These are phyloP conservation scores for Ypsolopha sequella DNA, from an alignment of 2,888 invertebrate species.

Conservation along the genomic window DNA sequence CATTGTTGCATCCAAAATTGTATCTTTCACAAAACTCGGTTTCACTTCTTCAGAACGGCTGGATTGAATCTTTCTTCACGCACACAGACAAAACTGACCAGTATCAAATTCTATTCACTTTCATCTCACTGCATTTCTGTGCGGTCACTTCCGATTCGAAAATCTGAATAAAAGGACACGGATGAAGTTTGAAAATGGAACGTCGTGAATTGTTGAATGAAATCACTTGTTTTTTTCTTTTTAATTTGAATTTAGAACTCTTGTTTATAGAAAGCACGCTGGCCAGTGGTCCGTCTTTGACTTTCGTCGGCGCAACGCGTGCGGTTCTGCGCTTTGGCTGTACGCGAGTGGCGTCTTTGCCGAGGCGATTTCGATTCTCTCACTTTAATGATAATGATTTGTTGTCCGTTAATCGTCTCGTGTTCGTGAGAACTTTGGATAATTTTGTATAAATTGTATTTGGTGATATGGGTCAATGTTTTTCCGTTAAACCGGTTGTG, in stretches of 20 bases:
- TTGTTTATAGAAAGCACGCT: slow-evolving; percentile 43
- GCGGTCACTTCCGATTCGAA: slow-evolving; percentile 8
- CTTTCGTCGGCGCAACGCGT: slow-evolving; percentile 50
- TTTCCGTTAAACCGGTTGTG: too few relatives aligned
- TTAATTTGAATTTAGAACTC: slow-evolving; percentile 15
- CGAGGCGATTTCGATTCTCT: slow-evolving; percentile 8
- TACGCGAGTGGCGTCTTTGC: slow-evolving; percentile 40
- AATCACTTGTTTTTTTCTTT: too few relatives aligned
- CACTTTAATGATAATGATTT: not conserved
- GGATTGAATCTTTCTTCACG: not conserved
- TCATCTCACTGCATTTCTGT: slow-evolving; percentile 20
- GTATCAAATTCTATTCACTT: slow-evolving; percentile 21
- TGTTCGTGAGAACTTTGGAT: too few relatives aligned
- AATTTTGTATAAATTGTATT: too few relatives aligned
- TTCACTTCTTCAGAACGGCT: not conserved
- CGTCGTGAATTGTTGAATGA: too few relatives aligned
- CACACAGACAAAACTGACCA: not conserved
- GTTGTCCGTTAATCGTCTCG: too few relatives aligned
- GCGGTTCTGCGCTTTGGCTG: slow-evolving; percentile 42
- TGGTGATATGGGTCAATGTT: too few relatives aligned
- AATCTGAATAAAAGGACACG: too few relatives aligned
- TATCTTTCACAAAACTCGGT: not conserved
- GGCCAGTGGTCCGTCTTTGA: slow-evolving; percentile 34
- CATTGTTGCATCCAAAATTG: slow-evolving; percentile 28
- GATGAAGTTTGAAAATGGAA: too few relatives aligned